Evolutionary conservation across 2,113 vertebrate species (phyloP).

Genomic region (Mionectes macconnelli): DNA sequence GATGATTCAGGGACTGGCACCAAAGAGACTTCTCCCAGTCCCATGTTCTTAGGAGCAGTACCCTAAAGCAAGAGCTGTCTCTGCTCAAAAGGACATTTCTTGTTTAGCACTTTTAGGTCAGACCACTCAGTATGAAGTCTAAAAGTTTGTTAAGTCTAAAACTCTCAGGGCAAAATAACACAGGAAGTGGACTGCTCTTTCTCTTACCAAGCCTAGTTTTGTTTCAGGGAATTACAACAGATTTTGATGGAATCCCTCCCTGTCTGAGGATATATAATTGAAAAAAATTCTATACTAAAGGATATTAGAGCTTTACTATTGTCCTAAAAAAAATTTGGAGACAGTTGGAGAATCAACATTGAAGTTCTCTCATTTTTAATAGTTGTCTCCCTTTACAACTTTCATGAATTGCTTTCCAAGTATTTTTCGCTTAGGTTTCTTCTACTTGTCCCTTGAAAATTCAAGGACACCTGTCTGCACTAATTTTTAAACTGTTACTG

Average conservation of each 20-base stretch:
- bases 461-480: rapidly evolving
- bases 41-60: background rate
- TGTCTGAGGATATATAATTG: background rate
- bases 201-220: background rate
- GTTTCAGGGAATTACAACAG: background rate
- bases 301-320: background rate
- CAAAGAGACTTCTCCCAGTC: background rate
- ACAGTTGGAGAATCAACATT: background rate
- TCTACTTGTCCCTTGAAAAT: background rate
- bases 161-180: background rate
- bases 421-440: background rate
- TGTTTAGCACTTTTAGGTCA: background rate
- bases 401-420: background rate
- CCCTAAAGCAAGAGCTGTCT: background rate
- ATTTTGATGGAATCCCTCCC: background rate
- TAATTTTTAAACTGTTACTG: background rate
- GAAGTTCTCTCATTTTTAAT: background rate
- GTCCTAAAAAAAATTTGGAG: background rate
- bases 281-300: background rate
- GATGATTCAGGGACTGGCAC: background rate
- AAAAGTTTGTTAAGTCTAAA: background rate
- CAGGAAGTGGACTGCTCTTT: background rate
- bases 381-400: background rate
- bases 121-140: background rate
- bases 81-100: background rate